Conservation (phyloP, 2,113 vertebrate genomes). For the Prunella himalayana region DNA sequence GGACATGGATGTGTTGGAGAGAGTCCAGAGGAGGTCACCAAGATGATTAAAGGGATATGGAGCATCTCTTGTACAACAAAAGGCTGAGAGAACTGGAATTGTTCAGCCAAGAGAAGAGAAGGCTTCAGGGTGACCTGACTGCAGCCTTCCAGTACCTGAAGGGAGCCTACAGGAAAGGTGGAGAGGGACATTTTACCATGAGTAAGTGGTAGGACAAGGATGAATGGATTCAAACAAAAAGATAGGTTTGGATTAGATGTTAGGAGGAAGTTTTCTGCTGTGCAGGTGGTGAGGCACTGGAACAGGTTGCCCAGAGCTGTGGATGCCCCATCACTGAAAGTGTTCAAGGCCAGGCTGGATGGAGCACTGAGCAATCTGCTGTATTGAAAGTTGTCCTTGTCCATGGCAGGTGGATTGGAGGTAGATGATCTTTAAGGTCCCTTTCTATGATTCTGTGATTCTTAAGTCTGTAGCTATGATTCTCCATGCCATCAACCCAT, state of each 20-base stretch:
- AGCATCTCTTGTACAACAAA: neutral
- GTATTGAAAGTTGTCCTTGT: neutral
- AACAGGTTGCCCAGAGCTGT: neutral
- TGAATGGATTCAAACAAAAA: neutral
- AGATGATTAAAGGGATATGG: neutral
- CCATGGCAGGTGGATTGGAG: neutral
- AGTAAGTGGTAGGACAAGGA: neutral
- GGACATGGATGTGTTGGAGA: neutral
- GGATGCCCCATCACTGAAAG: neutral
- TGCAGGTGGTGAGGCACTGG: neutral
- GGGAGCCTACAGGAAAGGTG: neutral
- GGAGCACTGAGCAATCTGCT: neutral
- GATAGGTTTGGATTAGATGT: neutral
- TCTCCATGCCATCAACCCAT: neutral
- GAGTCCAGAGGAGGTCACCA: neutral
- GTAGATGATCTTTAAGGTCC: neutral
- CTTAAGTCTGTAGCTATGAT: neutral
- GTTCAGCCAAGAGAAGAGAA: neutral
- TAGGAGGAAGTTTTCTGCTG: neutral
- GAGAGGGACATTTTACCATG: neutral
- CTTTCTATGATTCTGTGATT: neutral
- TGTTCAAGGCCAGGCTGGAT: neutral
- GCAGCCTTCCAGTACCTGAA: neutral
- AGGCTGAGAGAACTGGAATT: neutral
- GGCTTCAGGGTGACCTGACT: neutral